Evolutionary conservation across 2,888 invertebrate species (phyloP), one percentile per base, ranked within the genome.

Genomic region (Stegophylla sp.): DNA sequence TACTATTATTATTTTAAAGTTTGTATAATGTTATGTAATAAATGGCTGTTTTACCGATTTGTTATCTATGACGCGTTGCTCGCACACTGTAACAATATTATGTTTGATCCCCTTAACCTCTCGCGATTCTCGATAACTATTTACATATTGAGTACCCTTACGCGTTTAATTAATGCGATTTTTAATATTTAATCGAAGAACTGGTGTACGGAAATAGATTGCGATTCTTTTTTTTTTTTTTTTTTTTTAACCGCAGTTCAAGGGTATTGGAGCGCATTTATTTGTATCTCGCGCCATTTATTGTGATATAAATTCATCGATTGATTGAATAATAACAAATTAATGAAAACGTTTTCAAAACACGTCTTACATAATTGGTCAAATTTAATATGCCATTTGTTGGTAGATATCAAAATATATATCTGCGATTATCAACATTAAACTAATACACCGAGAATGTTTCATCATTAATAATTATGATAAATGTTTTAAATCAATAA

Each of bases 211-310:
- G n/a, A 51, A 34, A 71, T 20, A 53, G 28, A 71, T 12, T 45
- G 9, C 20, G 1, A 10, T 10, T 1, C 9, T 10, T 45, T 43
- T 66, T 66, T 23, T 23, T n/a, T n/a, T n/a, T n/a, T 10, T 1
- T 10, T 10, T 45, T 43, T 66, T 66, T 23, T 23, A 43, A 64
- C 41, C 64, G 51, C 48, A 69, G 69, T 69, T 69, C 69, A 69
- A 48, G 48, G 48, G n/a, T 69, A 69, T 69, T 51, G 20, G 20
- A 20, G 34, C 34, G 34, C 34, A 34, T 34, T 34, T 34, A 34
- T 34, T 34, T 34, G 34, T 34, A 34, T 34, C 7, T 34, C 7
- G 7, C 4, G 7, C 34, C 34, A 7, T 34, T n/a, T n/a, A n/a
- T n/a, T n/a, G 7, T 34, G 34, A 34, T 34, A 5, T 34, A 7